Conservation (phyloP, 2,888 invertebrate genomes). For the Agonopterix alstromeriana region DNA sequence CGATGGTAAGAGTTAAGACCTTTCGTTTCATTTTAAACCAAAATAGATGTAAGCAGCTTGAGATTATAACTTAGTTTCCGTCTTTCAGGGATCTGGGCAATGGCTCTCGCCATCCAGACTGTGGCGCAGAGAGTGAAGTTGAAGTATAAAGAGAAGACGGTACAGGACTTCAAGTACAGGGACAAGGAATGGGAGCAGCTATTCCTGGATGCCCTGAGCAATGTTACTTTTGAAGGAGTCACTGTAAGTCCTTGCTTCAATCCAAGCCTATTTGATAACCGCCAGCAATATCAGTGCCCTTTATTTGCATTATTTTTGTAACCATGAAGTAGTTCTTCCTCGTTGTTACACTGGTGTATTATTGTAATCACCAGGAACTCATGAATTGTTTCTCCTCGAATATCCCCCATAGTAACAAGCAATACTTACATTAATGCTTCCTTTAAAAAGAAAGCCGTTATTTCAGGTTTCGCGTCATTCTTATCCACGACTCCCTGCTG, state of each 20-base stretch:
- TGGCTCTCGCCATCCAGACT: conserved; percentile 95
- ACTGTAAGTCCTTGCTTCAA: conserved; percentile 69
- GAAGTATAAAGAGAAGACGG: conserved; percentile 84
- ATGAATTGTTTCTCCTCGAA: too few species aligned
- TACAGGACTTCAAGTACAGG: conserved; percentile 89
- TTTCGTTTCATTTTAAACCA: not conserved
- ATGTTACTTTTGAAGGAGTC: conserved; percentile 96
- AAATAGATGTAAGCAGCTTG: not conserved
- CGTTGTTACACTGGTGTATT: too few species aligned
- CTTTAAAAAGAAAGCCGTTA: too few species aligned
- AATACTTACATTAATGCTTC: too few species aligned
- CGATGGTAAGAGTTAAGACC: conserved; percentile 79
- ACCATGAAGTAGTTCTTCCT: too few species aligned
- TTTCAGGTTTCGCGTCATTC: too few species aligned
- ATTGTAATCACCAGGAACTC: too few species aligned
- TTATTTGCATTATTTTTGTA: too few species aligned
- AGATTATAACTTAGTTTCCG: not conserved
- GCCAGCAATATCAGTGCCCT: too few species aligned
- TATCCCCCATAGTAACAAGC: too few species aligned
- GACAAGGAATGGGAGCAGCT: conserved; percentile 92
- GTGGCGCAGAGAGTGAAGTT: conserved; percentile 86
- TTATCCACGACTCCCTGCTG: too few species aligned
- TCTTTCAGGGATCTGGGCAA: conserved; percentile 89
- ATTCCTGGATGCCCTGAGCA: conserved; percentile 91
- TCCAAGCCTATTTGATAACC: too few species aligned